Evolutionary conservation across 2,888 invertebrate species (phyloP), one percentile per base, ranked within the genome.

Genomic region (Meiosimyza platycephala): DNA sequence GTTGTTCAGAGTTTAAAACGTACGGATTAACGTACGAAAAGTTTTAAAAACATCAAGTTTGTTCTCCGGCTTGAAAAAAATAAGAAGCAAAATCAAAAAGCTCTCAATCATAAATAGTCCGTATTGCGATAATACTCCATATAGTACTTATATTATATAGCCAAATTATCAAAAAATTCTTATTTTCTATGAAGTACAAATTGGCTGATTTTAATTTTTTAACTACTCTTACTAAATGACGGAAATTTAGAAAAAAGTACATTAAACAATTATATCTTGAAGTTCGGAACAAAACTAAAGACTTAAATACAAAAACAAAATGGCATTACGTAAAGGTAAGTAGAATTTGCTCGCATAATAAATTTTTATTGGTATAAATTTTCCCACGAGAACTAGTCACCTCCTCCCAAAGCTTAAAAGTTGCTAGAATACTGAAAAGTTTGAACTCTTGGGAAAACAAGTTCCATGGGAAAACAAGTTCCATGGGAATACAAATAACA

Each of bases 261-360:
- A 28, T 57, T 11, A 28, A 16, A 2, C 18, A 64, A 11, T 7
- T 28, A 50, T 12, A 50, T 18, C 33, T 65, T 11, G 51, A 52
- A 22, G 18, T 65, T 6, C 54, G 40, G 12, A 66, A 47, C 28
- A 33, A 15, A 52, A 11, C 52, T 22, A 52, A 28, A 60, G 40
- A 40, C 40, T 40, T 28, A 64, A 18, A 57, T 33, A 50, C 51
- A 69, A 22, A 16, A 11, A 54, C 52, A 72, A 54, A 18, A 74
- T 74, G 74, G 11, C 70, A 22, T 60, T 74, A 69, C 55, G 60
- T 69, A 74, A 72, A 62, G 69, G 74, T 74, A 33, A 74, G 74
- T 40, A n/a, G 47, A 40, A 48, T 9, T 12, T 28, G 11, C 16
- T 6, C 18, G 51, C n/a, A 50, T 7, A 65, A 63, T 48, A 50